phyloP scores from a whole-genome alignment of 2,113 vertebrate genomes.

The Glaucidium brasilianum region DNA sequence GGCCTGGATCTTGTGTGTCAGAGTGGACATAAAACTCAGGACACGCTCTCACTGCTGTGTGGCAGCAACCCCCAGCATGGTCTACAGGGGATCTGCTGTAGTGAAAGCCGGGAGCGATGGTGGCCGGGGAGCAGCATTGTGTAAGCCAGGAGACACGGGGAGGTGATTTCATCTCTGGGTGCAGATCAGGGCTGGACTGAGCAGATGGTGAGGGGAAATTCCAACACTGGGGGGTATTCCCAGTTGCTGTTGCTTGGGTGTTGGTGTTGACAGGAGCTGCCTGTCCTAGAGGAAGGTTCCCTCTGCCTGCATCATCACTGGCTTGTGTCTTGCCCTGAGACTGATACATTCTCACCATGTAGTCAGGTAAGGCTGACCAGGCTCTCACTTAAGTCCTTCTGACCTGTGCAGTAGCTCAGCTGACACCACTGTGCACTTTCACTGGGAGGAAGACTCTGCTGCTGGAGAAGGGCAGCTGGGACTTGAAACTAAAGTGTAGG shows the following conservation, averaged over 20 bases:
- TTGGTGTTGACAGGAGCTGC: background rate
- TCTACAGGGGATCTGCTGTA: background rate
- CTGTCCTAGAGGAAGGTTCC: background rate
- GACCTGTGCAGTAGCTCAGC: background rate
- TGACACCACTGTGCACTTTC: background rate
- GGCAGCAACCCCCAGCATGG: background rate
- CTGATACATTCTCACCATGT: accelerated
- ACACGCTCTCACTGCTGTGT: background rate
- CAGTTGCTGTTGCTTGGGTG: background rate
- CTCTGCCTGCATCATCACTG: background rate
- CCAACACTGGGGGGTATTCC: background rate
- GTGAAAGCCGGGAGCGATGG: background rate
- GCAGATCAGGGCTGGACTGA: background rate
- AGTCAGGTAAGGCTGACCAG: background rate
- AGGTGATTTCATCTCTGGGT: background rate
- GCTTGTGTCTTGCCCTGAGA: background rate
- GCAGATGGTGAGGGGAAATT: background rate
- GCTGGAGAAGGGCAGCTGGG: background rate
- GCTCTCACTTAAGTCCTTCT: background rate
- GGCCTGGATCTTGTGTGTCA: background rate
- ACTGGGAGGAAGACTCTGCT: background rate
- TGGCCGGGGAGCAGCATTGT: background rate
- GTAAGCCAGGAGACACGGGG: no score
- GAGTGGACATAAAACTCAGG: background rate
- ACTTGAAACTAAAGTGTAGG: background rate